phyloP scores from a whole-genome alignment of 2,113 vertebrate species.

The Xyrauchen texanus region DNA sequence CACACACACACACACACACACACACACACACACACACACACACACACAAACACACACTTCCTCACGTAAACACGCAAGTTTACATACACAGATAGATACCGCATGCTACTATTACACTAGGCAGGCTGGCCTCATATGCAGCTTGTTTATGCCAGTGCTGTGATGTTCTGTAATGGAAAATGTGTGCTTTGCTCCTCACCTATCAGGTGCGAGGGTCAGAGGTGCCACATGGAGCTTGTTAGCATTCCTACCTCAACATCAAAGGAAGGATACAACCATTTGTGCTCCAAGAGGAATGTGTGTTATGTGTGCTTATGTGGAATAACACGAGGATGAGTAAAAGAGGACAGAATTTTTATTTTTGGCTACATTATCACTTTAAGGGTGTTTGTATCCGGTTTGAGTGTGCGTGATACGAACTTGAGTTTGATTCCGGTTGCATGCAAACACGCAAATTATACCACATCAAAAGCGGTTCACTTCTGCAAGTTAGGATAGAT shows the following conservation, averaged over 20 bases:
- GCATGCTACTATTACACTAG: constrained; percentile 1
- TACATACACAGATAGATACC: constrained; percentile 19
- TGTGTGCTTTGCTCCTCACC: constrained; percentile 68
- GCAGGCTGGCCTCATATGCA: constrained; percentile 16
- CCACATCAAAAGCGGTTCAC: no score
- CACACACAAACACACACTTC: constrained; percentile 9
- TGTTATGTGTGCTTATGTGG: constrained; percentile 49
- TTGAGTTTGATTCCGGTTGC: no score
- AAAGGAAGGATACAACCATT: constrained; percentile 51
- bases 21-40: constrained; percentile 18
- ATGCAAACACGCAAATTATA: no score
- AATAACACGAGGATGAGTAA: no score
- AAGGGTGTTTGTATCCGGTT: no score
- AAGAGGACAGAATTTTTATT: no score
- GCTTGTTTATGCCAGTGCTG: constrained; percentile 34
- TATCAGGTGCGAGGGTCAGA: constrained; percentile 73
- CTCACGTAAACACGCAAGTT: not conserved
- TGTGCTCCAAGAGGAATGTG: constrained; percentile 37
- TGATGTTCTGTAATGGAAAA: constrained; percentile 50
- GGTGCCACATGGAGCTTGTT: constrained; percentile 72
- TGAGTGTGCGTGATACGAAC: no score
- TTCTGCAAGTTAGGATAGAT: no score
- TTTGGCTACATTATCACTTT: no score
- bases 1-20: constrained; percentile 10
- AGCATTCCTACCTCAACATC: constrained; percentile 65